phyloP scores from a whole-genome alignment of 92 coral and sea anemone genomes.

The Paragorgia papillata region DNA sequence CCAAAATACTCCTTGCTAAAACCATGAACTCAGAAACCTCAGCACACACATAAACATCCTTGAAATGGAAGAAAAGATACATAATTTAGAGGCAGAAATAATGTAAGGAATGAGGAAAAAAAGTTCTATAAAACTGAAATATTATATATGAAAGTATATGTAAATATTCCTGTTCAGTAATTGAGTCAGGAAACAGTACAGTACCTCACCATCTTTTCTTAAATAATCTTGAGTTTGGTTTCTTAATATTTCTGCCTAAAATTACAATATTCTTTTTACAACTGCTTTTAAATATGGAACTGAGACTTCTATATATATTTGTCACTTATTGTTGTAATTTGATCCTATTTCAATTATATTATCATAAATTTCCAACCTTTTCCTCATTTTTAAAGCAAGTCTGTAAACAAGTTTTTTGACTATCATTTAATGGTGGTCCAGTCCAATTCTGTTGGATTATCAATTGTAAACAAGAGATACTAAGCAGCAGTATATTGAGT shows the following conservation, averaged over 20 bases:
- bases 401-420: conserved; percentile 39
- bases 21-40: conserved; percentile 50
- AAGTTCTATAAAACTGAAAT: too few species aligned
- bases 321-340: too few species aligned
- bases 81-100: neutral
- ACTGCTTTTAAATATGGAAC: too few species aligned
- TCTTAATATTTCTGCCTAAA: conserved; percentile 44
- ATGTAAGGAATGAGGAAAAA: neutral
- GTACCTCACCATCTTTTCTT: conserved; percentile 68
- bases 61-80: neutral
- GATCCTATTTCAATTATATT: neutral
- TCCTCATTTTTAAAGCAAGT: conserved; percentile 29
- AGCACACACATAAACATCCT: conserved; percentile 65
- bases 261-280: too few species aligned
- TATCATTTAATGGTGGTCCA: conserved; percentile 66
- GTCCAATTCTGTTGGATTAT: conserved; percentile 91
- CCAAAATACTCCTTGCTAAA: conserved; percentile 57
- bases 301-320: too few species aligned
- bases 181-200: too few species aligned
- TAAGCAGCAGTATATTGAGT: conserved; percentile 58
- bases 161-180: too few species aligned
- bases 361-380: conserved; percentile 39
- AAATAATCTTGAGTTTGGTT: conserved; percentile 39
- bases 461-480: conserved; percentile 75
- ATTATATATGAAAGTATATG: too few species aligned